Evolutionary conservation across 37 sponge, comb jelly and placozoan species (phyloP), one percentile per base, ranked within the genome.

Genomic region (Mnemiopsis leidyi): DNA sequence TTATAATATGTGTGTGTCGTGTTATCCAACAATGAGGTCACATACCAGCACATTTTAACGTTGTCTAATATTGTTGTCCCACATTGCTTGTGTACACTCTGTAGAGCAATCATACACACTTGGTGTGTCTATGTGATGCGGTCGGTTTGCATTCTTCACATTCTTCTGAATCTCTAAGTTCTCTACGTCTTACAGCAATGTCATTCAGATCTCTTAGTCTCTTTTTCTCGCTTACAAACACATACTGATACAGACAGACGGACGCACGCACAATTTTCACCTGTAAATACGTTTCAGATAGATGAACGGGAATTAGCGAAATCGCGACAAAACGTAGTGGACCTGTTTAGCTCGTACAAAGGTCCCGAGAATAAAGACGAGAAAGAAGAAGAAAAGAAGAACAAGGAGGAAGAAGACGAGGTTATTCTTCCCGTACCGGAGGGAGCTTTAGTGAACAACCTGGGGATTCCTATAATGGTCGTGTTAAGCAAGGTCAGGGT

Each of bases 241-340:
- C n/a, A n/a, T n/a, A n/a, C n/a, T n/a, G n/a, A n/a, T n/a, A n/a
- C n/a, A n/a, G n/a, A n/a, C n/a, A n/a, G n/a, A n/a, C n/a, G n/a
- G n/a, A n/a, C n/a, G n/a, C n/a, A n/a, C n/a, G n/a, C n/a, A n/a
- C n/a, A n/a, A n/a, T n/a, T n/a, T n/a, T n/a, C n/a, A n/a, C n/a
- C n/a, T n/a, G n/a, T n/a, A n/a, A n/a, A n/a, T n/a, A n/a, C n/a
- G n/a, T n/a, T n/a, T 5, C 73, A 69, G 73, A 25, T 69, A 23
- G 73, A 69, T 28, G 73, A 20, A 25, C 24, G 29, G n/a, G 73
- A 69, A 25, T n/a, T 69, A 25, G 73, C 73, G 24, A 21, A 25
- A 28, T 25, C 21, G 28, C 73, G 73, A 69, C 73, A 69, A 23
- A 69, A 69, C 73, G 73, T 69, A n/a, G 73, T 28, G 73, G 73